Conservation (phyloP, 2,797 vertebrate genomes). For the Atherinosoma microstoma region DNA sequence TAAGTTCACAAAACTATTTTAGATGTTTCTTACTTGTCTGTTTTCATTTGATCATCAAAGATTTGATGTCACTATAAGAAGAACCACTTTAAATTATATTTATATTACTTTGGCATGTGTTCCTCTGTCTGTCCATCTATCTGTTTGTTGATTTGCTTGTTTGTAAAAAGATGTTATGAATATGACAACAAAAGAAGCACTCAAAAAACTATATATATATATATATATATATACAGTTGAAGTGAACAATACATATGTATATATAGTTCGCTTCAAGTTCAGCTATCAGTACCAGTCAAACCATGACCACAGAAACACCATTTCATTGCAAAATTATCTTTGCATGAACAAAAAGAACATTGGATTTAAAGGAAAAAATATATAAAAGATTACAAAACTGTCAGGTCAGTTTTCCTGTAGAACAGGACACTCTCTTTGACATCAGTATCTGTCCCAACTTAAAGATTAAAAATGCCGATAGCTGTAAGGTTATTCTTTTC, state of each 20-base stretch:
- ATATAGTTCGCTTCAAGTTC: no score
- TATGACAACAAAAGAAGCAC: no score
- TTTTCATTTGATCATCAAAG: background rate
- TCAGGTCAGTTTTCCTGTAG: background rate
- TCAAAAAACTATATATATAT: no score
- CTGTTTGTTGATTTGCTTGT: background rate
- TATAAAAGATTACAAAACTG: background rate
- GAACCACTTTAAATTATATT: background rate
- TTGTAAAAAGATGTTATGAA: background rate
- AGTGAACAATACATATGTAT: no score
- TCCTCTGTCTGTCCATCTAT: background rate
- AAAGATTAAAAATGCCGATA: background rate
- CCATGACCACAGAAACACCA: background rate
- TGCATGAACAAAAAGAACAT: background rate
- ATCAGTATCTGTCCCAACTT: background rate
- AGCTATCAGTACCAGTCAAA: background rate
- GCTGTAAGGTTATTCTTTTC: background rate
- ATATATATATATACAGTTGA: no score
- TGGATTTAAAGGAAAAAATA: no score
- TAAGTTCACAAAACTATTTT: background rate
- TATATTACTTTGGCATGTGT: background rate
- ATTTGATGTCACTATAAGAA: background rate
- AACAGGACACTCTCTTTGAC: background rate
- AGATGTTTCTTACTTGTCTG: background rate
- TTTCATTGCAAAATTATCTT: background rate